A percentile compares a stretch with the other conserved stretches of the same genome.
These are phyloP conservation scores for Diachasma alloeum DNA, from an alignment of 1,140 invertebrate species.

Conservation along the genomic window DNA sequence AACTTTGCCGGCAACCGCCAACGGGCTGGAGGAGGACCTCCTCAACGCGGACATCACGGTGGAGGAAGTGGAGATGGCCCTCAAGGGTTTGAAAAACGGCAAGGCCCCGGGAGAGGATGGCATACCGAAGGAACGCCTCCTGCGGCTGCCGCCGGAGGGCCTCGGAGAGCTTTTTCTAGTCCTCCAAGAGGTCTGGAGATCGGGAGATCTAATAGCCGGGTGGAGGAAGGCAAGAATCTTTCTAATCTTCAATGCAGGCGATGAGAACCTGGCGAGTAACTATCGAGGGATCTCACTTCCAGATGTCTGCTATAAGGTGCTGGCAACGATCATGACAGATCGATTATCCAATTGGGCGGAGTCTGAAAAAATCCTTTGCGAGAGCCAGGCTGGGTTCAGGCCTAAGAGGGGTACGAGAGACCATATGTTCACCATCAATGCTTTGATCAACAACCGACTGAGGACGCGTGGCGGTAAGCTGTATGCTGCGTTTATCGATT, in stretches of 20 bases:
- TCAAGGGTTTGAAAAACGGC: not conserved
- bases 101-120: not conserved
- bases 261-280: not conserved
- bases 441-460: not conserved
- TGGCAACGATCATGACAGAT: constrained; percentile 22
- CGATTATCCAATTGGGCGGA: constrained; percentile 20
- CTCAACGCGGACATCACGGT: not conserved
- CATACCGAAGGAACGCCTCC: not conserved
- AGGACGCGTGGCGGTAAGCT: constrained; percentile 5
- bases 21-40: not conserved
- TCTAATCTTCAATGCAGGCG: not conserved
- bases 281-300: constrained; percentile 32
- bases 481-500: constrained; percentile 8
- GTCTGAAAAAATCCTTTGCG: not conserved
- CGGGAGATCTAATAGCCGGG: not conserved
- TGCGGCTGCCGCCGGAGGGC: not conserved
- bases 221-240: not conserved
- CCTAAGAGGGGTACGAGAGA: constrained; percentile 18
- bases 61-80: not conserved
- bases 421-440: constrained; percentile 17
- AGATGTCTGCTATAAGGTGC: constrained; percentile 28
- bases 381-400: constrained; percentile 27
- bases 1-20: not conserved
- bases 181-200: not conserved
- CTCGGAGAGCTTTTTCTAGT: not conserved